Conservation (phyloP, 2,888 invertebrate genomes). For the Caradrina clavipalpis region DNA sequence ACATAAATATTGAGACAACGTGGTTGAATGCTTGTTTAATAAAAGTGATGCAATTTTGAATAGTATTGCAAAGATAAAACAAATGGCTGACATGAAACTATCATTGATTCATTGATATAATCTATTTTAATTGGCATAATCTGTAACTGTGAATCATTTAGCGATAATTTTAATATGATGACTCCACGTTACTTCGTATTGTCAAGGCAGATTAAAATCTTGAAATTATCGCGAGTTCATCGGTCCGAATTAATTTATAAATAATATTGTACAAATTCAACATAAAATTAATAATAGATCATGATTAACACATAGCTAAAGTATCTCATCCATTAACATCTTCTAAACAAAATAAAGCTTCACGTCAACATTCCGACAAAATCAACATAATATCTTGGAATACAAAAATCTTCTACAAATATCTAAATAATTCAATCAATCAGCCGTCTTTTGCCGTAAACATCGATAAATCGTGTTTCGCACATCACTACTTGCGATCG, state of each 20-base stretch:
- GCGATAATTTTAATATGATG: constrained; percentile 13
- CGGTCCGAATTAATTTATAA: not conserved
- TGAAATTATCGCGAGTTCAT: not conserved
- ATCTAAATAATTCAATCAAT: constrained; percentile 57
- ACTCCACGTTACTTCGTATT: constrained; percentile 16
- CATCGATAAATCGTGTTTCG: constrained; percentile 59
- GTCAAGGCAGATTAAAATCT: constrained; percentile 11
- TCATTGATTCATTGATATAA: constrained; percentile 22
- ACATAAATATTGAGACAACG: not conserved
- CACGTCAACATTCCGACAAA: constrained; percentile 28
- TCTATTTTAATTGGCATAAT: constrained; percentile 27
- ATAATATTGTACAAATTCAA: not conserved
- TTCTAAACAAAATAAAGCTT: constrained; percentile 34
- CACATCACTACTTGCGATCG: constrained; percentile 52
- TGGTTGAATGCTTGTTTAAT: constrained; percentile 1
- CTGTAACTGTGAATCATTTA: constrained; percentile 16
- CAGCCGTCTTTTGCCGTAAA: constrained; percentile 38
- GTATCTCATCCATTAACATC: constrained; percentile 25
- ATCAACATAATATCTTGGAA: constrained; percentile 32
- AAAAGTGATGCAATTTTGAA: constrained; percentile 17
- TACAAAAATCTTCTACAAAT: constrained; percentile 31
- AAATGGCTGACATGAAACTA: constrained; percentile 4
- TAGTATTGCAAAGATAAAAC: constrained; percentile 25
- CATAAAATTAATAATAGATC: constrained; percentile 18
- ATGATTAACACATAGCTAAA: constrained; percentile 13